Evolutionary conservation across 2,113 vertebrate species (phyloP), one percentile per base, ranked within the genome.

Genomic region (Limnothrissa miodon): DNA sequence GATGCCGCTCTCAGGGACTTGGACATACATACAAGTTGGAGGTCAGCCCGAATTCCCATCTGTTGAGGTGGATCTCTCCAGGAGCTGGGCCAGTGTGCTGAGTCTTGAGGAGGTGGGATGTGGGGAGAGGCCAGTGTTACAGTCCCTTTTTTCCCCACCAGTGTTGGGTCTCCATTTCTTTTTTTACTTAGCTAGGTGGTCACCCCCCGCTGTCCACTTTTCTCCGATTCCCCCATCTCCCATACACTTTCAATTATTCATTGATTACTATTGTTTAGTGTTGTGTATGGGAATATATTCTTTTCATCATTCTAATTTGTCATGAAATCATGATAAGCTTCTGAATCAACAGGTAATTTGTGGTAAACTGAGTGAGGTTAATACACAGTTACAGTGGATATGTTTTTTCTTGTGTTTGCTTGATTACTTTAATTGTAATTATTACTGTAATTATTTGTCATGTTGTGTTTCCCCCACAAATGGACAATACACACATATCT

Each of bases 21-120:
- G 85, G 86, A 87, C 88, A 83, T 81, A 46, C 83, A 87, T 79
- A 87, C 87, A 86, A 83, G 88, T 29, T 89, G 86, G 89, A 89
- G 90, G 91, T 90, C 86, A 85, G 0, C 85, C 83, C 81, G 90
- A 88, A 92, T 92, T 91, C 90, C 86, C 85, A 80, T 83, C 46
- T 84, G 83, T 83, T 39, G 78, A 86, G 80, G 62, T 62, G 44
- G 74, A 4, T 21, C 51, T 23, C 48, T 19, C 45, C 45, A 13
- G 21, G 17, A 4, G 48, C 48, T 51, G 19, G 48, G 85, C 44
- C 45, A 81, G 82, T 87, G 78, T 87, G 82, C 45, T 82, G 82
- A 87, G 86, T 79, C 82, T 90, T 39, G 87, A 83, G 80, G 82
- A 25, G 84, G 81, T 79, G 80, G 81, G 82, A 82, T 70, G 78